Percentiles rank a stretch among this genome's conserved stretches.
Evolutionary conservation across 2,888 invertebrate genomes (phyloP).

Genomic region (Diarsia brunnea): DNA sequence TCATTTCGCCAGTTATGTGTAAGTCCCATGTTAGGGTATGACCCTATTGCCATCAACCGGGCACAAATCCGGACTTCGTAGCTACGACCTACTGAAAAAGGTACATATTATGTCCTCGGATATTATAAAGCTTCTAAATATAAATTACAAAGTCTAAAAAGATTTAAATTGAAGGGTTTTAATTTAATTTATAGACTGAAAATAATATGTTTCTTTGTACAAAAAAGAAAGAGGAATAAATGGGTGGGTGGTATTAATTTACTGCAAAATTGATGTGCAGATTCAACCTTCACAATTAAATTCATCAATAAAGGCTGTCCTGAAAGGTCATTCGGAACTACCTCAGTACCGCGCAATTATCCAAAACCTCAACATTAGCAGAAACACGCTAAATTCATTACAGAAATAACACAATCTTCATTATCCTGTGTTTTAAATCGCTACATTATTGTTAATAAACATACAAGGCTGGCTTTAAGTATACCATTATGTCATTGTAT

Average conservation of each 20-base stretch:
- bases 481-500: constrained; percentile 47
- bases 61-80: too few relatives aligned
- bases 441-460: constrained; percentile 65
- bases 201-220: too few relatives aligned
- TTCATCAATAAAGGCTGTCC: neutral
- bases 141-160: too few relatives aligned
- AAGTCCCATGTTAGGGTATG: too few relatives aligned
- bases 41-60: too few relatives aligned
- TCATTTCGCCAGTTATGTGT: too few relatives aligned
- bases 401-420: constrained; percentile 58
- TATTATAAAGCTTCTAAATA: neutral
- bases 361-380: constrained; percentile 55
- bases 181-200: too few relatives aligned
- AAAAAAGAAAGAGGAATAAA: too few relatives aligned
- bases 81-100: too few relatives aligned
- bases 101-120: neutral
- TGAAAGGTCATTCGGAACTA: constrained; percentile 45
- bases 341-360: constrained; percentile 39
- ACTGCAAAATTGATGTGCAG: too few relatives aligned
- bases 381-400: constrained; percentile 60
- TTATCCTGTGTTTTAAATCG: constrained; percentile 60
- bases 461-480: constrained; percentile 65
- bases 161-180: too few relatives aligned
- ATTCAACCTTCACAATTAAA: neutral
- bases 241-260: too few relatives aligned